Percentiles rank a stretch among this genome's conserved stretches.
Evolutionary conservation across 2,888 invertebrate species (phyloP).

Genomic region (Sturmia bella): DNA sequence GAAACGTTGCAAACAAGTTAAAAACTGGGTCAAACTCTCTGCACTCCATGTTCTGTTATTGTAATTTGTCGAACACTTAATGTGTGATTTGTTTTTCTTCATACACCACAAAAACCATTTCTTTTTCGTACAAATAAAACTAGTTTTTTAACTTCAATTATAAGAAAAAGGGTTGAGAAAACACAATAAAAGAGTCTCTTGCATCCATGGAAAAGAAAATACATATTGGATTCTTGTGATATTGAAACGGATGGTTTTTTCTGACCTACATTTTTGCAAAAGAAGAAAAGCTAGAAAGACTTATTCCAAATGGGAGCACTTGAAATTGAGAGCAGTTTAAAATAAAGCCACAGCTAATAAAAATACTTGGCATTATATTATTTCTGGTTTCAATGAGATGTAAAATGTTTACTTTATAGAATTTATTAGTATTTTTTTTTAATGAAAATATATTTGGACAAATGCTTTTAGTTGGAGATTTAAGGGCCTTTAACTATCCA

Average conservation of each 20-base stretch:
- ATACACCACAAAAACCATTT: slow-evolving; percentile 27
- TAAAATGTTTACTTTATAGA: not conserved
- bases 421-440: no score
- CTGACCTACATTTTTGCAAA: slow-evolving; percentile 44
- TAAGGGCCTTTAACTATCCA: no score
- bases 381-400: not conserved
- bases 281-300: slow-evolving; percentile 2
- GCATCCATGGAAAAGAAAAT: not conserved
- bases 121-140: slow-evolving; percentile 17
- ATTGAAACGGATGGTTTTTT: slow-evolving; percentile 39
- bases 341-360: slow-evolving; percentile 8
- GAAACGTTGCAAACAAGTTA: slow-evolving; percentile 24
- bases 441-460: no score
- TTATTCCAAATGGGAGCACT: slow-evolving; percentile 8
- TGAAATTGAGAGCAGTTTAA: not conserved
- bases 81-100: slow-evolving; percentile 15
- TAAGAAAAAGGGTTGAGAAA: not conserved
- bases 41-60: slow-evolving; percentile 39
- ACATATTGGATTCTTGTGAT: slow-evolving; percentile 22
- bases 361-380: slow-evolving; percentile 7
- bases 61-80: slow-evolving; percentile 40
- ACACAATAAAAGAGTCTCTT: not conserved
- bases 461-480: no score
- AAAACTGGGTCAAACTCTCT: slow-evolving; percentile 67
- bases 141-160: slow-evolving; percentile 52